These are phyloP conservation scores for Sebastes oblongus DNA, from an alignment of 2,797 vertebrate species.

Conservation along the genomic window DNA sequence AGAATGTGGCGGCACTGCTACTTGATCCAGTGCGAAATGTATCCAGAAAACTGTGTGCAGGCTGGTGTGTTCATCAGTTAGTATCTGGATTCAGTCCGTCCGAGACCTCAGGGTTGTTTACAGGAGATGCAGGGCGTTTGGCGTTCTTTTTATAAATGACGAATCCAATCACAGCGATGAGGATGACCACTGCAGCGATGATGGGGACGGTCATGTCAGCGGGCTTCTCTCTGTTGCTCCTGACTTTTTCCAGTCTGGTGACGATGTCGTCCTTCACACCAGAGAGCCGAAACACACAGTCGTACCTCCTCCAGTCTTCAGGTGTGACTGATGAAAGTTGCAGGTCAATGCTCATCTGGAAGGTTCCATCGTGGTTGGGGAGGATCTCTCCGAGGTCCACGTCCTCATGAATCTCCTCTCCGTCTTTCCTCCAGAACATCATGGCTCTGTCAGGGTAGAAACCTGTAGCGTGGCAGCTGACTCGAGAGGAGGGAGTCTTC, in stretches of 20 bases:
- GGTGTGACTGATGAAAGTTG: background rate
- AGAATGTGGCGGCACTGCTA: background rate
- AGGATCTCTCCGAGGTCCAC: too few species aligned
- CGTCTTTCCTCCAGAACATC: too few species aligned
- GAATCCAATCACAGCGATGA: background rate
- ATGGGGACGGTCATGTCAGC: background rate
- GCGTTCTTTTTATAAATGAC: constrained; percentile 7
- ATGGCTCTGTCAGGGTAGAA: too few species aligned
- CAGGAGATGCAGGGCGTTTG: background rate
- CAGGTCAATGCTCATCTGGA: background rate
- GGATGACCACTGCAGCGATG: background rate
- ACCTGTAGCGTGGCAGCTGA: too few species aligned
- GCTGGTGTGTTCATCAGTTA: background rate
- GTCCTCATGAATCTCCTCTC: too few species aligned
- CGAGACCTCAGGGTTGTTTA: background rate
- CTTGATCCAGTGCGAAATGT: background rate
- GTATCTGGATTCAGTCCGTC: background rate
- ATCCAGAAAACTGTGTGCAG: background rate
- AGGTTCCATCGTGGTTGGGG: too few species aligned
- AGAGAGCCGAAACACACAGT: constrained; percentile 36
- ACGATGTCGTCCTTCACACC: constrained; percentile 3
- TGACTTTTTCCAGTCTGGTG: constrained; percentile 9
- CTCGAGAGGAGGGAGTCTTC: too few species aligned
- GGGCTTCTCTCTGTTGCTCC: background rate
- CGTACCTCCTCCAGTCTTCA: constrained; percentile 15